Evolutionary conservation across 2,797 vertebrate species (phyloP).

Genomic region (Acanthurus tractus): DNA sequence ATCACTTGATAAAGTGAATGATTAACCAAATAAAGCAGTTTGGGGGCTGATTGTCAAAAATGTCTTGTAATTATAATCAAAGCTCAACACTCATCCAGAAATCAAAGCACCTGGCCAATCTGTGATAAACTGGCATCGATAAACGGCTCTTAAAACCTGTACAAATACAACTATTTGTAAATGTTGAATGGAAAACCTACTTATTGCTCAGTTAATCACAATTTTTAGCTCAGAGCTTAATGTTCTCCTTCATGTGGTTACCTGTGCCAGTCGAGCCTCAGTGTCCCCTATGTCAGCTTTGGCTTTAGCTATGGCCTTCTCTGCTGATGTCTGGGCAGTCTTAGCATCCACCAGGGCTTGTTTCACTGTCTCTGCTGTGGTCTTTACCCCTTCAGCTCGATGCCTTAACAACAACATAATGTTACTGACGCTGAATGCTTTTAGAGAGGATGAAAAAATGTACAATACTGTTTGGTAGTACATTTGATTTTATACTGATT

Average conservation of each 20-base stretch:
- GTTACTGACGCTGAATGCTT: not conserved
- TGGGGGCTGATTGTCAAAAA: too few relatives aligned
- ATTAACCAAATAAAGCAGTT: too few relatives aligned
- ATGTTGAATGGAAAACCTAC: too few relatives aligned
- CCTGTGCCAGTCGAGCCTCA: slow-evolving; percentile 85
- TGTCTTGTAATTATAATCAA: too few relatives aligned
- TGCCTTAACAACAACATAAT: slow-evolving; percentile 79
- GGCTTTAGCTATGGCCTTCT: slow-evolving; percentile 90
- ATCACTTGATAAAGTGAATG: too few relatives aligned
- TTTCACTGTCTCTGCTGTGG: slow-evolving; percentile 88
- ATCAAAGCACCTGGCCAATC: too few relatives aligned
- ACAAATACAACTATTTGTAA: not conserved
- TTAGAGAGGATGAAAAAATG: not conserved
- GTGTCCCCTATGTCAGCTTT: slow-evolving; percentile 89
- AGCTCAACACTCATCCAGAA: too few relatives aligned
- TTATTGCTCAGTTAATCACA: too few relatives aligned
- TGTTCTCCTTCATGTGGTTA: slow-evolving; percentile 52
- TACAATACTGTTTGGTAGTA: not conserved
- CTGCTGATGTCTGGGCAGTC: slow-evolving; percentile 89
- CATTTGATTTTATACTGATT: not conserved
- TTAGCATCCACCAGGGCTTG: slow-evolving; percentile 89
- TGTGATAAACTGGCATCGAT: too few relatives aligned
- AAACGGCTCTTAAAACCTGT: not conserved
- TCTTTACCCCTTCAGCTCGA: slow-evolving; percentile 89
- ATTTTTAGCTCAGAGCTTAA: too few relatives aligned